These are phyloP conservation scores for Sternotherus odoratus DNA, from an alignment of 2,797 vertebrate genomes.

Conservation along the genomic window DNA sequence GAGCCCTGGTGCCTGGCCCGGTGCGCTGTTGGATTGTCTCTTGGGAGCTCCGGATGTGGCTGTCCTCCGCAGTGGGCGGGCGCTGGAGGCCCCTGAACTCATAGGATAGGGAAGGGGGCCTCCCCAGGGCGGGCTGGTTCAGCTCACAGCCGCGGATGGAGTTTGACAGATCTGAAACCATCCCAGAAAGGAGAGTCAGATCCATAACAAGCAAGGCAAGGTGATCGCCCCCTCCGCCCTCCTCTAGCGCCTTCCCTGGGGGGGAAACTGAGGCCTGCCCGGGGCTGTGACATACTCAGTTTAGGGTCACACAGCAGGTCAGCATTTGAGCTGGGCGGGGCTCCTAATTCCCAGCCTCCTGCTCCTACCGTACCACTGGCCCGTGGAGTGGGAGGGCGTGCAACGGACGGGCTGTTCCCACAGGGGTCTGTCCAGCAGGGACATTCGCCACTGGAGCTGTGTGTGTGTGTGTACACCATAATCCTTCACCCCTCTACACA, in stretches of 20 bases:
- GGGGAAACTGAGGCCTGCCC: not conserved
- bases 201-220: not conserved
- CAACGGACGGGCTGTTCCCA: too few species aligned
- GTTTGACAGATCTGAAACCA: not conserved
- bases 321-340: too few species aligned
- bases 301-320: too few species aligned
- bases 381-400: too few species aligned
- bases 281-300: not conserved
- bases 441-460: too few species aligned
- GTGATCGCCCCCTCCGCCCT: not conserved
- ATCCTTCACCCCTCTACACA: too few species aligned
- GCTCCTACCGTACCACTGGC: too few species aligned
- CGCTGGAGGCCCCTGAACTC: rapidly evolving
- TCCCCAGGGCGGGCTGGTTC: not conserved
- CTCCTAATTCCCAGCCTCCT: not conserved
- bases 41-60: too few species aligned
- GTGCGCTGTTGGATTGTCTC: not conserved
- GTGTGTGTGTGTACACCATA: too few species aligned
- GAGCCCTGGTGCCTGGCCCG: too few species aligned
- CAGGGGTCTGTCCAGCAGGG: too few species aligned
- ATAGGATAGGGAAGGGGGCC: not conserved
- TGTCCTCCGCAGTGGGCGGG: rapidly evolving
- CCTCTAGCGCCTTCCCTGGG: not conserved
- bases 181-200: not conserved
- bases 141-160: not conserved